Evolutionary conservation across 1,140 invertebrate genomes (phyloP).

Genomic region (Bombus balteatus): DNA sequence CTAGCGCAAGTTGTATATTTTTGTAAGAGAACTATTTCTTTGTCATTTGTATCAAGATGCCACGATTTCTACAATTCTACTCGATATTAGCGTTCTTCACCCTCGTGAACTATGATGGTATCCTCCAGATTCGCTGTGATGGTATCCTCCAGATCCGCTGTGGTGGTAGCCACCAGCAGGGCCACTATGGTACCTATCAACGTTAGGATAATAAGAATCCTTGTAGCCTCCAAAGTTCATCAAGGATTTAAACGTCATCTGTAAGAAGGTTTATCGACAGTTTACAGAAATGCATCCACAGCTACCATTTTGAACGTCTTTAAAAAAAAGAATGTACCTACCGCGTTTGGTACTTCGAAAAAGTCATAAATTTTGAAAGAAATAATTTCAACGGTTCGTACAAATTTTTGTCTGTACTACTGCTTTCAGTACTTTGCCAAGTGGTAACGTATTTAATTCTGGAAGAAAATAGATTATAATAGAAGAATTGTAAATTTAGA

Average conservation of each 20-base stretch:
- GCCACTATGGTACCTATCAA: constrained; percentile 69
- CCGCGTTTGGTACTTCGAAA: too few species aligned
- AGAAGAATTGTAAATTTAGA: too few species aligned
- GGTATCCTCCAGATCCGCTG: constrained; percentile 23
- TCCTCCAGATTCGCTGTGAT: constrained; percentile 35
- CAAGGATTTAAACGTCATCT: constrained; percentile 74
- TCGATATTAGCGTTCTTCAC: background rate
- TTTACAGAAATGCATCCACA: background rate
- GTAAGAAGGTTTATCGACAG: background rate
- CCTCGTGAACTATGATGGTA: constrained; percentile 20
- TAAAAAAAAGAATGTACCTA: background rate
- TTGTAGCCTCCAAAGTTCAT: constrained; percentile 63
- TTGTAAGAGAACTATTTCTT: too few species aligned
- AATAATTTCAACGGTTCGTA: too few species aligned
- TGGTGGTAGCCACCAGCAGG: constrained; percentile 43
- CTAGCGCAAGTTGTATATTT: too few species aligned
- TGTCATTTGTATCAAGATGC: too few species aligned
- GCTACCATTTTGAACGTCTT: too few species aligned
- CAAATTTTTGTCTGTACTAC: too few species aligned
- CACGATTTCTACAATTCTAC: background rate
- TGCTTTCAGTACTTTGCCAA: background rate
- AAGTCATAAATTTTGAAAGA: too few species aligned
- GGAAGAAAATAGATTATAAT: too few species aligned
- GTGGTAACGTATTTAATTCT: background rate
- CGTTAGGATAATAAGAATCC: constrained; percentile 19